Base-by-base conservation (phyloP, 2,113 vertebrate genomes). In the Aramus guarauna region DNA sequence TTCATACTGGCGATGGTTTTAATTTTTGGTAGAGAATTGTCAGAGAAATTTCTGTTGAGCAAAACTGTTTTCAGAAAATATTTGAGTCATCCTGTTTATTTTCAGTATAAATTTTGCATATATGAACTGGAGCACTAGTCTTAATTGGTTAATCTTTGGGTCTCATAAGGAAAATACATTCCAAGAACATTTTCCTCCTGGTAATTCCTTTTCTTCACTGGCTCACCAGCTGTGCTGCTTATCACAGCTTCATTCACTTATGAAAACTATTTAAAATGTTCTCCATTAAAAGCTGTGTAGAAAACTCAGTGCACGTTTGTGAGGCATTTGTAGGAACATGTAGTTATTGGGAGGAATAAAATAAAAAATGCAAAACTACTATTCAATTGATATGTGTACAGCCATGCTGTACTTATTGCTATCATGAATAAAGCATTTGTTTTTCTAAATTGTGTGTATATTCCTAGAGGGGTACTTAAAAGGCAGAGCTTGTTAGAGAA, bases 341-440 rank as follows among this genome's bases (percentile, higher is more conserved):
- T 68, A 92, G 85, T 63, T 95, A 86, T 89, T 95, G 56, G 64
- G 64, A 88, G 64, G 43, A 91, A 95, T 92, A 74, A 94, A 94
- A 87, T 92, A 91, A 89, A 86, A 95, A 94, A 92, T 95, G 39
- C 73, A 92, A 87, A 94, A 47, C 47, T 89, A 37, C 55, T 52
- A 50, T 77, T 88, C 26, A 67, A 12, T 47, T 74, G 30, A 34
- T 92, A 84, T 64, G 30, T 81, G 56, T 58, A 90, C 48, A 86
- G 62, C 37, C 48, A 74, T 68, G 27, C 56, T 86, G 68, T 88
- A 80, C 41, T 94, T 90, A 90, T 47, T 93, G 41, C 75, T 87
- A 67, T 78, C 85, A 91, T 92, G 85, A 95, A 94, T 91, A 95
- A 91, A 81, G 86, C 56, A 93, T 94, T 95, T 94, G 85, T 93